Conservation (phyloP, 2,888 invertebrate species). For the Crocallis elinguaria region DNA sequence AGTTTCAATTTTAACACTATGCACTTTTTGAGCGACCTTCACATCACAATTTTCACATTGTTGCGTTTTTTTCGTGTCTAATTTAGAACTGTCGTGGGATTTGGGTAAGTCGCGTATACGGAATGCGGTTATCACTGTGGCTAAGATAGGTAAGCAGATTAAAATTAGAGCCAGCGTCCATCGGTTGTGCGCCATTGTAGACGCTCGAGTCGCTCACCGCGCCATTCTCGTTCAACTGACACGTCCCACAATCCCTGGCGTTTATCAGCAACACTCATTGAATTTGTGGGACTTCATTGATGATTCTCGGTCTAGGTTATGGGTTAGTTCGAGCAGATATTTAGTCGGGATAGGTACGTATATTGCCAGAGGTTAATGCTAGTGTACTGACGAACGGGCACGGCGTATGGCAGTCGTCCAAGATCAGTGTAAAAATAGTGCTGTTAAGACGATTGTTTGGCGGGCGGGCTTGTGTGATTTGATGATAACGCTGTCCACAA, state of each 20-base stretch:
- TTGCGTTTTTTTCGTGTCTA: slow-evolving; percentile 57
- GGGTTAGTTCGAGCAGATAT: slow-evolving; percentile 55
- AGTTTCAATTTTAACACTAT: slow-evolving; percentile 72
- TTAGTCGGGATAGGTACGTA: slow-evolving; percentile 68
- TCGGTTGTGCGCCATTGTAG: slow-evolving; percentile 77
- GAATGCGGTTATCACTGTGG: slow-evolving; percentile 82
- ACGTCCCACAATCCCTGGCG: slow-evolving; percentile 56
- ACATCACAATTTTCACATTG: slow-evolving; percentile 77
- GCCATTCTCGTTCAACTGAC: slow-evolving; percentile 77
- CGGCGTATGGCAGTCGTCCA: slow-evolving; percentile 79
- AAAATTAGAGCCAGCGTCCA: slow-evolving; percentile 79
- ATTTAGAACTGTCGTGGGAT: slow-evolving; percentile 51
- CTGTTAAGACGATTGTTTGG: slow-evolving; percentile 77
- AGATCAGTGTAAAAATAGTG: slow-evolving; percentile 79
- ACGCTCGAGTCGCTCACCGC: slow-evolving; percentile 73
- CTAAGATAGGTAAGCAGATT: slow-evolving; percentile 76
- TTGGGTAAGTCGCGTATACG: slow-evolving; percentile 79
- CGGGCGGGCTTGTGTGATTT: slow-evolving; percentile 59
- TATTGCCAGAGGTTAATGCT: slow-evolving; percentile 85
- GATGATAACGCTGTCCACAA: slow-evolving; percentile 68
- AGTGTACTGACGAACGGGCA: slow-evolving; percentile 86
- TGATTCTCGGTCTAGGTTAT: slow-evolving; percentile 60
- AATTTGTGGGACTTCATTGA: slow-evolving; percentile 67
- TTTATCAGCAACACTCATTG: slow-evolving; percentile 69
- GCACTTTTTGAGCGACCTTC: slow-evolving; percentile 62